Percentiles rank a stretch among this genome's conserved stretches.
Evolutionary conservation across 2,797 vertebrate genomes (phyloP).

Genomic region (Meriones psammophilus): DNA sequence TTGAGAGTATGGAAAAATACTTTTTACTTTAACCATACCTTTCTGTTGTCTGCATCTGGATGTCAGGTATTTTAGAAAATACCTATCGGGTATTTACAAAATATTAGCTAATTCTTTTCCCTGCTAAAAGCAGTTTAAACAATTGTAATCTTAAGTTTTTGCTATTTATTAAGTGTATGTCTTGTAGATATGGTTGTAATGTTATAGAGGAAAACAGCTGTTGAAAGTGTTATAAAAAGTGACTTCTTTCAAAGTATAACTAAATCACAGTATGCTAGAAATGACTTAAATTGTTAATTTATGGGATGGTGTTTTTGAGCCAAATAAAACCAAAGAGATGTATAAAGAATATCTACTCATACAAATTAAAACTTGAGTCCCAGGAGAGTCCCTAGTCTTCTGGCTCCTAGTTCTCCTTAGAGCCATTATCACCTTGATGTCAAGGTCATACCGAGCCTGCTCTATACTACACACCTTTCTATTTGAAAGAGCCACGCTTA

Average conservation of each 20-base stretch:
- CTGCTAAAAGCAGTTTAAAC: slow-evolving; percentile 56
- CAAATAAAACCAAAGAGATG: slow-evolving; percentile 30
- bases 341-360: background rate
- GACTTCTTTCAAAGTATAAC: slow-evolving; percentile 31
- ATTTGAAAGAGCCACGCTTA: background rate
- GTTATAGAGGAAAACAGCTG: slow-evolving; percentile 23
- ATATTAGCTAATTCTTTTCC: slow-evolving; percentile 48
- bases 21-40: background rate
- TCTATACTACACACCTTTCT: background rate
- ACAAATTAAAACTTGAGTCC: slow-evolving; percentile 29
- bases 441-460: slow-evolving; percentile 20
- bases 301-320: slow-evolving; percentile 34
- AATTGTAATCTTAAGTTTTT: slow-evolving; percentile 56
- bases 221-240: background rate
- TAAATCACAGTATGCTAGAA: background rate
- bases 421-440: slow-evolving; percentile 51
- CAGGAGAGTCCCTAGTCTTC: background rate
- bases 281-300: slow-evolving; percentile 13
- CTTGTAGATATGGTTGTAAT: background rate
- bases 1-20: background rate
- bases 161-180: background rate
- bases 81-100: slow-evolving; percentile 32
- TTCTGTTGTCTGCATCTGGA: background rate
- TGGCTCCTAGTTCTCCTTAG: slow-evolving; percentile 10
- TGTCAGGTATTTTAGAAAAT: slow-evolving; percentile 39